Evolutionary conservation across 2,113 vertebrate species (phyloP), one percentile per base, ranked within the genome.

Genomic region (Cricetomys ansorgei): DNA sequence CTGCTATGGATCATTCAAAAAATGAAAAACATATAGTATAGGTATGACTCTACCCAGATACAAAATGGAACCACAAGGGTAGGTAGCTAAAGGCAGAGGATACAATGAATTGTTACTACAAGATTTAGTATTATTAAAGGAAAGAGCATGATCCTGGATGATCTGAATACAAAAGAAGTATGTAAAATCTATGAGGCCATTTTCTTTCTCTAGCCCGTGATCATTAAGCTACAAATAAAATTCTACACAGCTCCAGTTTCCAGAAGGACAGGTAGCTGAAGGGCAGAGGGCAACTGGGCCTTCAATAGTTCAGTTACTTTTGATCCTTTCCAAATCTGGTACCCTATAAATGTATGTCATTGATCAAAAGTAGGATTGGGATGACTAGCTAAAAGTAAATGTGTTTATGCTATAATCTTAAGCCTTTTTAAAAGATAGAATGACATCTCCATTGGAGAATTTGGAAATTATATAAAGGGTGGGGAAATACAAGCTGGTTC

Each of bases 161-260:
- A 92, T 94, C 73, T 94, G 95, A 97, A 95, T 96, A 96, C 85
- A 85, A 89, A 96, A 94, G 75, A 94, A 92, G 88, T 76, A 87
- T 50, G 84, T 90, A 97, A 84, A 73, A 91, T 94, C 79, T 93
- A 91, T 95, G 96, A 97, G 75, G 88, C 96, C 84, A 97, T 92
- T 88, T 94, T 94, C 80, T 53, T 88, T 95, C 89, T 97, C 92
- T 95, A 96, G 73, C 92, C 65, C 90, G 94, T 89, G 94, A 65
- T 81, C 88, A 93, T 4, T 84, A 17, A 31, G 95, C 75, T 92
- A 97, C 88, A 62, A 81, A 86, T 69, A 91, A 97, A 97, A 96
- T 45, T 27, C 65, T 93, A 96, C 37, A 94, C 65, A 94, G 87
- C 50, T 89, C 81, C 53, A 88, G 59, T 94, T 80, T 96, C 91